Base-by-base conservation (phyloP, 2,888 invertebrate genomes). In the Yponomeuta malinellus region DNA sequence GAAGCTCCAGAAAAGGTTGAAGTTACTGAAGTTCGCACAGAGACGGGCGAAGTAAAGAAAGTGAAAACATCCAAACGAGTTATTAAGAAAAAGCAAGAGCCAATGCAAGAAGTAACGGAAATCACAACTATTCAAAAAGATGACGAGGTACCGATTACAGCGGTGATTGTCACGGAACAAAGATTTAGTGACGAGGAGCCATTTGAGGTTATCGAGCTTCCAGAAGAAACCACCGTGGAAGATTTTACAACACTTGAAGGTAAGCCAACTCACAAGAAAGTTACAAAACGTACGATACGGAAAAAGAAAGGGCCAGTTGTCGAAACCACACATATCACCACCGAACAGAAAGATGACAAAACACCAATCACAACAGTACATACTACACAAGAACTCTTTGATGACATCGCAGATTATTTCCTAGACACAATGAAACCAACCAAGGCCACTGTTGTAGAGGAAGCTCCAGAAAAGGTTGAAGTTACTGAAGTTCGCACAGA, bases 261-360 rank as follows among this genome's bases (percentile, higher is more conserved):
- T 71, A 78, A 71, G 63, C 43, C 74, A 1, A 76, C 74, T 12
- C 83, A 83, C 72, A 79, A 81, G 71, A 73, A 81, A 9, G 73
- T 84, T 10, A 82, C 79, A 69, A 85, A 82, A 72, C 81, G 81
- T 5, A 75, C 81, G 2, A 83, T 87, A 43, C 88, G 77, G 86
- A 90, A 33, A 75, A 88, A 70, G 87, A 85, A 72, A 87, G 72
- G 78, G 10, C 78, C 80, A 6, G 76, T 77, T 72, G 75, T 77
- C 71, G 73, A 73, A 73, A 70, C 73, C 63, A 76, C 74, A 70
- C 71, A 75, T 70, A 73, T 73, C 43, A 73, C 31, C 76, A 72
- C 64, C 82, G 80, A 71, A 71, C 69, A 71, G 63, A 12, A 31
- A 10, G 69, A 72, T 69, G 69, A 72, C 69, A 63, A 63, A 73